These are phyloP conservation scores for Chlorops oryzae DNA, from an alignment of 1,140 invertebrate species.

Conservation along the genomic window DNA sequence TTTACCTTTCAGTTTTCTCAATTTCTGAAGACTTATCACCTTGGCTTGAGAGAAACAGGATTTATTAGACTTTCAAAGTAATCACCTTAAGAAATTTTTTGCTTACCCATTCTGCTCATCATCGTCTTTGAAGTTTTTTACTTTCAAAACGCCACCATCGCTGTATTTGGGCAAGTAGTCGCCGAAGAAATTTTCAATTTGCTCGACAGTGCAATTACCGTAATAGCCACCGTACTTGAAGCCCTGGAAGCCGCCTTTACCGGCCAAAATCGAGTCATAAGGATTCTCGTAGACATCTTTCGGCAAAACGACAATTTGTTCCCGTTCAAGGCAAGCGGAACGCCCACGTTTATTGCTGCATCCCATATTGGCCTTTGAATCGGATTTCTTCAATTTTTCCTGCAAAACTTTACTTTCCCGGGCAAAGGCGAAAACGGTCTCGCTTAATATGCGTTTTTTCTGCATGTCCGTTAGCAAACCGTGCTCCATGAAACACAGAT, in stretches of 20 bases:
- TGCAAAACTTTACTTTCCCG: conserved; percentile 9
- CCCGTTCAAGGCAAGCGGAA: background rate
- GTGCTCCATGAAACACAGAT: conserved; percentile 15
- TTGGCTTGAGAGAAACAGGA: no score
- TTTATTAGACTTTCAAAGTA: no score
- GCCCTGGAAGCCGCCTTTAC: conserved; percentile 11
- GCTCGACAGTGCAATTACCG: conserved; percentile 14
- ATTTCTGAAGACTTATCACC: no score
- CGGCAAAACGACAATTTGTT: conserved; percentile 14
- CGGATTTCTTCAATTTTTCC: conserved; percentile 9
- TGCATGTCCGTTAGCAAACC: conserved; percentile 9
- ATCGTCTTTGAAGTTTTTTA: no score
- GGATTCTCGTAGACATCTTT: conserved; percentile 18
- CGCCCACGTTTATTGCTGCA: background rate
- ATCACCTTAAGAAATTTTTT: no score
- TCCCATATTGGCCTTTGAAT: no score
- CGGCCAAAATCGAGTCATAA: conserved; percentile 12
- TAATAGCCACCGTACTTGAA: conserved; percentile 18
- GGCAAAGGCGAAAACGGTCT: conserved; percentile 14
- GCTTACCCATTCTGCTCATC: no score
- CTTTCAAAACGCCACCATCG: no score
- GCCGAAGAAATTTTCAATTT: conserved; percentile 13
- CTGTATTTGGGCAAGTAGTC: conserved; percentile 16
- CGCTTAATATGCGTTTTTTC: conserved; percentile 9
- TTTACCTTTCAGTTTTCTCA: no score